Percentiles rank a stretch among this genome's conserved stretches.
phyloP scores from a whole-genome alignment of 2,113 vertebrate species.

The Calidris pygmaea region DNA sequence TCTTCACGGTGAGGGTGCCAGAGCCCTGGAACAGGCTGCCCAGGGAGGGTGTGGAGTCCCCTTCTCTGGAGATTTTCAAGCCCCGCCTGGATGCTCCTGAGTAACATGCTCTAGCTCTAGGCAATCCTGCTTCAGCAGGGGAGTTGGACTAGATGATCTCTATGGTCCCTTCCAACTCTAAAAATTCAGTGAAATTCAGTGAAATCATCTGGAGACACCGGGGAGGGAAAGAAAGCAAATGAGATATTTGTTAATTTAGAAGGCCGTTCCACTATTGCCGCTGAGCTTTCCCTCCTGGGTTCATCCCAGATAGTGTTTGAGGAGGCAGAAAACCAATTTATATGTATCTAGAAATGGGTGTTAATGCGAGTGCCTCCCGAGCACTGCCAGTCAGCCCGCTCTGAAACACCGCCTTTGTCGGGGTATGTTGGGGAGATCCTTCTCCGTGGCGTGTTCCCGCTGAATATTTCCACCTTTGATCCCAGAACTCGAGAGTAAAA shows the following conservation, averaged over 20 bases:
- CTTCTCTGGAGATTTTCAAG: no score
- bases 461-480: not conserved
- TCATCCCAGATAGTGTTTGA: not conserved
- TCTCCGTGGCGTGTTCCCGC: accelerated
- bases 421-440: accelerated
- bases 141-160: no score
- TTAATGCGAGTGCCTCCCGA: not conserved
- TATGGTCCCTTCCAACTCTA: no score
- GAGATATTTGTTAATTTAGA: not conserved
- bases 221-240: not conserved
- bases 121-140: no score
- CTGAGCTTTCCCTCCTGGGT: not conserved
- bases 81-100: no score
- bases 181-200: no score
- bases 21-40: no score
- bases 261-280: accelerated
- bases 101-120: no score
- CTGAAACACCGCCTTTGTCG: not conserved
- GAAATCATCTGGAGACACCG: accelerated
- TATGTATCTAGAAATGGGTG: not conserved
- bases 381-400: not conserved
- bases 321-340: not conserved
- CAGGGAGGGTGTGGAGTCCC: no score
- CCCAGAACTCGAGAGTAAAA: not conserved
- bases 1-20: no score